A percentile compares a stretch with the other conserved stretches of the same genome.
Evolutionary conservation across 2,797 vertebrate genomes (phyloP).

Genomic region (Silurus aristotelis): DNA sequence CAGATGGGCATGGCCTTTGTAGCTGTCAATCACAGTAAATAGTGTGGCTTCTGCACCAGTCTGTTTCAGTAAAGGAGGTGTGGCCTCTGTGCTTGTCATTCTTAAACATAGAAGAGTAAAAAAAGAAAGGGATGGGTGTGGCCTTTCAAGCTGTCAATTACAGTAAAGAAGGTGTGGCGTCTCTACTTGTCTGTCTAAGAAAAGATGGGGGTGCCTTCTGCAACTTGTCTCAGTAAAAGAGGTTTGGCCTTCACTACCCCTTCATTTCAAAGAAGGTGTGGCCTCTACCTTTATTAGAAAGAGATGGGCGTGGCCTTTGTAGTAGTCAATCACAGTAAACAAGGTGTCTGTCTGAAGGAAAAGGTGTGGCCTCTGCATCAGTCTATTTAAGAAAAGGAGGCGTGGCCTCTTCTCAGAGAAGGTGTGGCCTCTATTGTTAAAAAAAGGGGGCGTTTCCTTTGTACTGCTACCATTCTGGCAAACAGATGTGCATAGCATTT

Average conservation of each 20-base stretch:
- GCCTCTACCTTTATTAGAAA: too few species aligned
- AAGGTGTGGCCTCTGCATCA: neutral
- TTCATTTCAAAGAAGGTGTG: neutral
- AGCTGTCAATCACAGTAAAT: too few species aligned
- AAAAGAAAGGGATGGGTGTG: neutral
- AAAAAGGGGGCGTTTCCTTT: neutral
- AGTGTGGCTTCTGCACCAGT: neutral
- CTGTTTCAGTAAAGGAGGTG: neutral
- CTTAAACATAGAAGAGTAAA: neutral
- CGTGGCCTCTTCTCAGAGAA: neutral
- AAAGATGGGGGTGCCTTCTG: neutral
- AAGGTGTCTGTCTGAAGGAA: too few species aligned
- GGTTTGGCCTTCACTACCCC: neutral
- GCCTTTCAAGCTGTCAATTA: neutral
- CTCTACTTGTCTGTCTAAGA: neutral
- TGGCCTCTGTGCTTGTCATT: neutral
- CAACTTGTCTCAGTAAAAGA: neutral
- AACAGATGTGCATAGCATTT: too few species aligned
- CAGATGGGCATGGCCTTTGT: too few species aligned
- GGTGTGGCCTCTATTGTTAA: neutral
- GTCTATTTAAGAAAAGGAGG: neutral
- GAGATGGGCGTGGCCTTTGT: neutral
- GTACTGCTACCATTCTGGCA: neutral
- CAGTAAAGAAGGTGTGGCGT: neutral
- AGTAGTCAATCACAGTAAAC: neutral